These are phyloP conservation scores for Linyphia triangularis DNA, from an alignment of 2,888 invertebrate species.

Conservation along the genomic window DNA sequence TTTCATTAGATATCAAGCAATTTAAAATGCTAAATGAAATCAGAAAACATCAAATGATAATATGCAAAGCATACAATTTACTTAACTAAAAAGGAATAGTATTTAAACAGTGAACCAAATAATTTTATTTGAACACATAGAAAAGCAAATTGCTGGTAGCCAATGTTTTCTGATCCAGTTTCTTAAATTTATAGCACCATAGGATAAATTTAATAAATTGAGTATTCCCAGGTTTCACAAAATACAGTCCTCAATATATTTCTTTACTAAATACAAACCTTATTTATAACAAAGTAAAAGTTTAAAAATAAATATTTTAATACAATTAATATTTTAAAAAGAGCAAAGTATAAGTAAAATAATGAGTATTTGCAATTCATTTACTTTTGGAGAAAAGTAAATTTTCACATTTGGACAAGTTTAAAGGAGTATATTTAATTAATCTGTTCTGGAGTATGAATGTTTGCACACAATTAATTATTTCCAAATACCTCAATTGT, in stretches of 20 bases:
- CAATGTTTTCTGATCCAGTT: conserved; percentile 36
- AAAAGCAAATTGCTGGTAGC: conserved; percentile 2
- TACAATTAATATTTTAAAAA: not conserved
- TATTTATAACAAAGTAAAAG: not conserved
- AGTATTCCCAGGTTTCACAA: conserved; percentile 39
- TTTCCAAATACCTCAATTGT: too few relatives aligned
- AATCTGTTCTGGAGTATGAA: too few relatives aligned
- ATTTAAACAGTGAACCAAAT: too few relatives aligned
- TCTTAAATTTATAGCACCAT: conserved; percentile 64
- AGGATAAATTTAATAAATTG: conserved; percentile 45
- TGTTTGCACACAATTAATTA: too few relatives aligned
- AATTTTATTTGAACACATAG: not conserved
- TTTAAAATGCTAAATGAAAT: too few relatives aligned
- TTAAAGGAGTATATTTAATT: too few relatives aligned
- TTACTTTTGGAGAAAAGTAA: not conserved
- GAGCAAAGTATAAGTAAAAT: not conserved
- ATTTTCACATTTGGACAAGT: too few relatives aligned
- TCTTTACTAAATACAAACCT: not conserved
- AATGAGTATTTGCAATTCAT: not conserved
- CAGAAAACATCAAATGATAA: too few relatives aligned
- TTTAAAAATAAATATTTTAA: not conserved
- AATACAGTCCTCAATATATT: not conserved
- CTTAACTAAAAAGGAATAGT: too few relatives aligned
- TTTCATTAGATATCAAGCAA: too few relatives aligned
- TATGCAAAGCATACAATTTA: too few relatives aligned